These are phyloP conservation scores for Hypsibius dujardini DNA, from an alignment of 1,140 invertebrate species.

Conservation along the genomic window DNA sequence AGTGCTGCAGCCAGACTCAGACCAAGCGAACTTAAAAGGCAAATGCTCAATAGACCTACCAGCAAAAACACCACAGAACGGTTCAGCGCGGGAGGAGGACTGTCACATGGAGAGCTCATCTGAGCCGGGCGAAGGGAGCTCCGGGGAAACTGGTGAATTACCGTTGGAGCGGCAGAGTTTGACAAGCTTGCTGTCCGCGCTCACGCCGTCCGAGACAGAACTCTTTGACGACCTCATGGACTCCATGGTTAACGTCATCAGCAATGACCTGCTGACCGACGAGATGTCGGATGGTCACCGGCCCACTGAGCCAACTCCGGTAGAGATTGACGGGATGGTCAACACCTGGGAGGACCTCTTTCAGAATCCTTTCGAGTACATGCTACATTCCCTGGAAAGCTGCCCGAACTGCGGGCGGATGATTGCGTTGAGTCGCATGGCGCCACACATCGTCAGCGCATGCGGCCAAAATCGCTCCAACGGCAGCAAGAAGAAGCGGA, in stretches of 20 bases:
- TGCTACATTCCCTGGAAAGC: neutral
- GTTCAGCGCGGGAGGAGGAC: too few relatives aligned
- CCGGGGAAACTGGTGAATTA: too few relatives aligned
- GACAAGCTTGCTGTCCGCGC: too few relatives aligned
- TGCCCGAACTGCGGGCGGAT: slow-evolving; percentile 9
- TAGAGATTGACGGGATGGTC: neutral
- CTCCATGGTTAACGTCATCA: neutral
- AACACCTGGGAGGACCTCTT: slow-evolving; percentile 9
- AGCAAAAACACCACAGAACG: too few relatives aligned
- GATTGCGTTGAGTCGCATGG: slow-evolving; percentile 9
- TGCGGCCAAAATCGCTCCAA: neutral
- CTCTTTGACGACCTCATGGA: neutral
- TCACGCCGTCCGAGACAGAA: too few relatives aligned
- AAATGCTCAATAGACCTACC: too few relatives aligned
- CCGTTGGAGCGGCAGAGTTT: too few relatives aligned
- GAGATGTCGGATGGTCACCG: neutral
- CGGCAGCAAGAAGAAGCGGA: neutral
- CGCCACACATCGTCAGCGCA: neutral
- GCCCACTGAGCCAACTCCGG: neutral
- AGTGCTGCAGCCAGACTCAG: too few relatives aligned
- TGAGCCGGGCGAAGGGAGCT: too few relatives aligned
- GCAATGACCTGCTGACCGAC: neutral
- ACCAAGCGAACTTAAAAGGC: too few relatives aligned
- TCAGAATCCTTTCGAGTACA: slow-evolving; percentile 13
- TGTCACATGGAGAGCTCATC: too few relatives aligned